Base-by-base conservation (phyloP, 2,113 vertebrate genomes). In the Antechinus flavipes region DNA sequence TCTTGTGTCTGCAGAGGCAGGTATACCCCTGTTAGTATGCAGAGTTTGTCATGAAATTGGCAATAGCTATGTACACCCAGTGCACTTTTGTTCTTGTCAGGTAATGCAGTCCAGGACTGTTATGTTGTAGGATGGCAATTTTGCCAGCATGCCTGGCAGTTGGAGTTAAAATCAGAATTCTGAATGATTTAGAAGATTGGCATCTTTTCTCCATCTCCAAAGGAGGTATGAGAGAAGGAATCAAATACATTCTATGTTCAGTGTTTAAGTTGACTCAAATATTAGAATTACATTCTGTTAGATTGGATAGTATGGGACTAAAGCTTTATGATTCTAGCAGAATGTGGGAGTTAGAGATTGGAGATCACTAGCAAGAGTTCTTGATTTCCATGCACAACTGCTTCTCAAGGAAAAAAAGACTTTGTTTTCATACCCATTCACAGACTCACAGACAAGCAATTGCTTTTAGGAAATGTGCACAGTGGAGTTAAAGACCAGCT, bases 111-210 rank as follows among this genome's bases (percentile, higher is more conserved):
- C 49, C 52, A 94, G 91, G 95, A 92, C 22, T 42, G 93, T 56
- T 84, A 35, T 91, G 58, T 35, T 54, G 53, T 55, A 92, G 93
- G 58, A 89, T 42, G 94, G 93, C 47, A 56, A 94, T 97, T 97
- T 94, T 89, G n/a, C 95, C 92, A 89, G 16, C 93, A 49, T 89
- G 95, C 30, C 96, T 97, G 93, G 90, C 90, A 96, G 92, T 8
- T 96, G 92, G 95, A 97, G 95, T 96, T 97, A 97, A 96, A 96
- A 97, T 95, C 92, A 97, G 93, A 97, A 90, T 42, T 49, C 89
- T 76, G 56, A 91, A 94, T 90, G 55, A 94, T 93, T 54, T 94
- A 93, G 90, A 96, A 93, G 56, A 97, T 90, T 93, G 84, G 93
- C 91, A 26, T 35, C 68, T 94, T 58, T 93, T 9, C 12, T 92